These are phyloP conservation scores for Deroptyus accipitrinus DNA, from an alignment of 2,113 vertebrate species.

Conservation along the genomic window DNA sequence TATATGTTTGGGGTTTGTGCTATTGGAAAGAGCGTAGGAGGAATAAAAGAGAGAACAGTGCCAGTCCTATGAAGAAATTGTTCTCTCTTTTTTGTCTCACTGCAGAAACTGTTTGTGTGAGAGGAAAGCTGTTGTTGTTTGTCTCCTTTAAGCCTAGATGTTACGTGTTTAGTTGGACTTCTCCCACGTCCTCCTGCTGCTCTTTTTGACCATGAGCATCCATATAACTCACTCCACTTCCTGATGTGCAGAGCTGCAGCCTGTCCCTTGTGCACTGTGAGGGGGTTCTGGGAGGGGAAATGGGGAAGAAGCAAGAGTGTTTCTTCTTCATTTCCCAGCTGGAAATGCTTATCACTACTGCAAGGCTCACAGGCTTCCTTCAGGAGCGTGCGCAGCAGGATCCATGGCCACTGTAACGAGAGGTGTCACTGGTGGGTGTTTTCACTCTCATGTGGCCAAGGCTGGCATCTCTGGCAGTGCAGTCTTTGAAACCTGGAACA, in stretches of 20 bases:
- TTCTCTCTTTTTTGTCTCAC: neutral
- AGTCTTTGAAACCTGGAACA: neutral
- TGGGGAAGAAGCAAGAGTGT: neutral
- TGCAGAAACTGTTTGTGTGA: neutral
- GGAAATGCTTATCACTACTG: neutral
- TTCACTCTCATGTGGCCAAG: neutral
- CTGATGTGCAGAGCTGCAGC: neutral
- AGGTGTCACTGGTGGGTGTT: no score
- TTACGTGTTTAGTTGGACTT: neutral
- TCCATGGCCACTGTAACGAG: neutral
- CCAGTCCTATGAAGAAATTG: neutral
- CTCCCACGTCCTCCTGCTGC: neutral
- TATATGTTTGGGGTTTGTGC: neutral
- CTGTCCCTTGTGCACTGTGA: neutral
- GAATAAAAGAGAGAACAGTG: neutral
- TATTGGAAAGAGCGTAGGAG: neutral
- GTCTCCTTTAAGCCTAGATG: neutral
- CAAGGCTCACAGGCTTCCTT: neutral
- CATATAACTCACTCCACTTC: fast-evolving
- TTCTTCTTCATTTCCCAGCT: neutral
- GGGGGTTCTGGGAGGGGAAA: neutral
- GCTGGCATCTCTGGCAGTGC: neutral
- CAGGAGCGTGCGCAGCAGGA: fast-evolving
- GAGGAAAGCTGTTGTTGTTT: neutral
- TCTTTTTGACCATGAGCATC: neutral